These are phyloP conservation scores for Drosophila sordidapex DNA, from an alignment of 2,888 invertebrate species.

Conservation along the genomic window DNA sequence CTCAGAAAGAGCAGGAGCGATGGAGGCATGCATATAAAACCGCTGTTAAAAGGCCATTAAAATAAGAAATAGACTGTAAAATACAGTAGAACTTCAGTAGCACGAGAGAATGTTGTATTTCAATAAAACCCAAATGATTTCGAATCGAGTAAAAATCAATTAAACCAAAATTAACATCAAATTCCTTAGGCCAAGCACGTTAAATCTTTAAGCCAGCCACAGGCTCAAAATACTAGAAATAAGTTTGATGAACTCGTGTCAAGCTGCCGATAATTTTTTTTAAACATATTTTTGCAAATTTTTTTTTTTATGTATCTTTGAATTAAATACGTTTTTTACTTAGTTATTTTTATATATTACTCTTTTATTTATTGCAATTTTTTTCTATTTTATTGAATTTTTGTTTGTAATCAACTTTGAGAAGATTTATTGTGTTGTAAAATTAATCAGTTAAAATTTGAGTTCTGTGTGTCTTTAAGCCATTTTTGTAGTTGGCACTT, in stretches of 20 bases:
- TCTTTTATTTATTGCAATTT: background rate
- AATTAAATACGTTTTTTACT: background rate
- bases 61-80: background rate
- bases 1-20: background rate
- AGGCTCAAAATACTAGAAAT: background rate
- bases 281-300: background rate
- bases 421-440: background rate
- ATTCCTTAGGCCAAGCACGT: background rate
- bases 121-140: background rate
- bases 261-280: background rate
- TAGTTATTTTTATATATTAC: background rate
- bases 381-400: background rate
- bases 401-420: background rate
- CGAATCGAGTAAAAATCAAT: background rate
- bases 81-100: background rate
- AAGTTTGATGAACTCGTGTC: background rate
- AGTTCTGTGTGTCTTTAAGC: background rate
- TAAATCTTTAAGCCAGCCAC: background rate
- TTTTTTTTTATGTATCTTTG: background rate
- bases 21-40: background rate
- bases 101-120: background rate
- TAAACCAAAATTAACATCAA: background rate
- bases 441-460: background rate
- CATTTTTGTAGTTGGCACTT: constrained; percentile 11
- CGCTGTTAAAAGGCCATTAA: constrained; percentile 4